These are phyloP conservation scores for Monopterus albus DNA, from an alignment of 2,113 vertebrate genomes.

Conservation along the genomic window DNA sequence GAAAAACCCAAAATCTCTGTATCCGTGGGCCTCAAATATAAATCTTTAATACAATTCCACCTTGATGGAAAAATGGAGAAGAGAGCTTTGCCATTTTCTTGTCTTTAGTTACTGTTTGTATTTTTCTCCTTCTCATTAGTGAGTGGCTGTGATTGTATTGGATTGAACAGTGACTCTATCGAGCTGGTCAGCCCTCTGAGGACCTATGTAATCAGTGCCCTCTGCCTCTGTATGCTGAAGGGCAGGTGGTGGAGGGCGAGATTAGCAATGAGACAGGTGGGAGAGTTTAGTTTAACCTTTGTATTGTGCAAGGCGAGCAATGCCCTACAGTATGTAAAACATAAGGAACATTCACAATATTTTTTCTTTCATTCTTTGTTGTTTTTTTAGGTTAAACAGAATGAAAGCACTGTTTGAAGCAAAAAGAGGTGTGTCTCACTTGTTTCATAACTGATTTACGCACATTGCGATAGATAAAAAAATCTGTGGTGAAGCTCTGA, in stretches of 20 bases:
- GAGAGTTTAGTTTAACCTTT: too few relatives aligned
- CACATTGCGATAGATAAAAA: conserved; percentile 35
- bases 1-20: conserved; percentile 18
- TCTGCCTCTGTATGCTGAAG: conserved; percentile 82
- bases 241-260: conserved; percentile 81
- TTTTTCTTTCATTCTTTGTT: too few relatives aligned
- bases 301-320: background rate
- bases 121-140: conserved; percentile 87
- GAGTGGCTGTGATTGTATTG: conserved; percentile 92
- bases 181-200: conserved; percentile 90
- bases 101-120: conserved; percentile 62
- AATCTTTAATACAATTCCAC: conserved; percentile 60
- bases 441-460: conserved; percentile 28
- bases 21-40: conserved; percentile 32
- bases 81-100: conserved; percentile 24
- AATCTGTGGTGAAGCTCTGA: conserved; percentile 13
- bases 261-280: conserved; percentile 66
- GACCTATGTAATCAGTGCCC: conserved; percentile 90
- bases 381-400: conserved; percentile 28
- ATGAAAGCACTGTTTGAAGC: conserved; percentile 44
- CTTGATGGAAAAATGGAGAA: conserved; percentile 26
- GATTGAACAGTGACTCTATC: conserved; percentile 93
- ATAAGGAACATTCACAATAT: too few relatives aligned
- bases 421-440: conserved; percentile 22
- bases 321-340: too few relatives aligned